Conservation (phyloP, 2,113 vertebrate species). For the Isichthys henryi region DNA sequence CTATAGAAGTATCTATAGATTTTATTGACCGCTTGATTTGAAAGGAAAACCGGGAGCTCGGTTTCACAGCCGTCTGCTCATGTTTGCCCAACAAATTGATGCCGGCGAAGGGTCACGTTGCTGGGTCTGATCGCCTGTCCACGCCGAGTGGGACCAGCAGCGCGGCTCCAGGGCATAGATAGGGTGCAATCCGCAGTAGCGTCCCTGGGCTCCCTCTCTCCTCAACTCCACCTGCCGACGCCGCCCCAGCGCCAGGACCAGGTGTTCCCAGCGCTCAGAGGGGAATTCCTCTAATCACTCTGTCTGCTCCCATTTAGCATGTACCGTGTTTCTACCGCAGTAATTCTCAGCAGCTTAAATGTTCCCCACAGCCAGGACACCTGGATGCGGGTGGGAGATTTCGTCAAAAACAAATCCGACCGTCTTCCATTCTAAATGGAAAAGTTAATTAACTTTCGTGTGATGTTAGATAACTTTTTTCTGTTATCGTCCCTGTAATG, state of each 20-base stretch:
- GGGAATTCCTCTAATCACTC: constrained; percentile 9
- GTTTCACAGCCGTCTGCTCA: neutral
- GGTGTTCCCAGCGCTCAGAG: constrained; percentile 1
- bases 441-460: neutral
- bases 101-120: neutral
- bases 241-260: neutral
- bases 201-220: neutral
- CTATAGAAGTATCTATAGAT: neutral
- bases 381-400: neutral
- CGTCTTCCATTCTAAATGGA: neutral
- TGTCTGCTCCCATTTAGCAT: constrained; percentile 11
- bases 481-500: neutral
- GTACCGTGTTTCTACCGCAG: neutral
- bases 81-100: neutral
- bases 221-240: neutral
- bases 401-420: neutral
- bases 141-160: neutral
- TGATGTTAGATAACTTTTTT: neutral
- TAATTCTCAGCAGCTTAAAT: neutral
- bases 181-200: neutral
- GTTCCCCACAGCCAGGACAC: neutral
- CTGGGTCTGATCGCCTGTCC: neutral
- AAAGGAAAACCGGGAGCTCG: neutral
- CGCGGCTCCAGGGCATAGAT: neutral
- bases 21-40: neutral